phyloP scores from a whole-genome alignment of 1,140 invertebrate genomes.

The Drosophila insularis region DNA sequence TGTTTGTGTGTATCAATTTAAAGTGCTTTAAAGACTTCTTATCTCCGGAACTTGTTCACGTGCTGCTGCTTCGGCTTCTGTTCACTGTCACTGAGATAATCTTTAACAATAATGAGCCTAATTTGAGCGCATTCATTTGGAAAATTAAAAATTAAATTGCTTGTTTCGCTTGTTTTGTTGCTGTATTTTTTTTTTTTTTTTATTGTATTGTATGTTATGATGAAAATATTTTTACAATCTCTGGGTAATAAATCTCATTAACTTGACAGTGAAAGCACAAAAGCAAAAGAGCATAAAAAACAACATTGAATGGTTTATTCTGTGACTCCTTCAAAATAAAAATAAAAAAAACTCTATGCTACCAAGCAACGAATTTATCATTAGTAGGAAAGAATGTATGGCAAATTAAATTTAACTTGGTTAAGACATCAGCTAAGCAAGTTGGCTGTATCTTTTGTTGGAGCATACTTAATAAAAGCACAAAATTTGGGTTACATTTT shows the following conservation, averaged over 20 bases:
- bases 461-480: not conserved
- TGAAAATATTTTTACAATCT: constrained; percentile 61
- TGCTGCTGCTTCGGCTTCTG: constrained; percentile 23
- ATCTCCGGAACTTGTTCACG: constrained; percentile 34
- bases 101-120: constrained; percentile 68
- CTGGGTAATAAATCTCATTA: constrained; percentile 75
- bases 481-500: not conserved
- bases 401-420: constrained; percentile 6
- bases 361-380: not conserved
- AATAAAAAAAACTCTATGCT: not conserved
- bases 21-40: constrained; percentile 38
- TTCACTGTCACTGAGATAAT: constrained; percentile 38
- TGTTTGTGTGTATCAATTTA: constrained; percentile 10
- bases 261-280: constrained; percentile 39
- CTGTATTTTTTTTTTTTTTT: not conserved
- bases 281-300: constrained; percentile 32
- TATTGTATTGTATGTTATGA: constrained; percentile 21
- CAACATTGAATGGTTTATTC: constrained; percentile 12
- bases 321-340: constrained; percentile 1
- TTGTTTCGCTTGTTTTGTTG: constrained; percentile 57
- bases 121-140: constrained; percentile 78
- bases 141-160: constrained; percentile 82
- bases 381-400: not conserved
- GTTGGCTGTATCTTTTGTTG: no score
- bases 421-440: not conserved